phyloP scores from a whole-genome alignment of 2,113 vertebrate genomes.

The Ochotona princeps region DNA sequence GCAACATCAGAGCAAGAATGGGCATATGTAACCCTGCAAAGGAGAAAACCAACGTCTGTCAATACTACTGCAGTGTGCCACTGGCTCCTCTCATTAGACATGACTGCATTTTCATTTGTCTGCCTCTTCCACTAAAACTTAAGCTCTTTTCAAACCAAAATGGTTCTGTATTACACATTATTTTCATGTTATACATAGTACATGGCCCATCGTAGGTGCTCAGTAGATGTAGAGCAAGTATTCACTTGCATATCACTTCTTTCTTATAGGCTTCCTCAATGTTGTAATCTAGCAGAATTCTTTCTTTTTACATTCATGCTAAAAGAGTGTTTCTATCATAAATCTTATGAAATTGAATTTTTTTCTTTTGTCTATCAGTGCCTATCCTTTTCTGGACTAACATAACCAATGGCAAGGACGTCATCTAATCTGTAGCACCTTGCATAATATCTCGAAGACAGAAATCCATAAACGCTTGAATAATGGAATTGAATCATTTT shows the following conservation, averaged over 20 bases:
- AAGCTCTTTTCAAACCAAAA: not conserved
- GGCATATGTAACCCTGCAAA: not conserved
- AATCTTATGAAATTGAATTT: not conserved
- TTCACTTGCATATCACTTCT: not conserved
- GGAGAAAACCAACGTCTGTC: not conserved
- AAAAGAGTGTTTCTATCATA: not conserved
- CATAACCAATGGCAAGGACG: not conserved
- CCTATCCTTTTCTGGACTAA: not conserved
- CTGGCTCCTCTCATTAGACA: not conserved
- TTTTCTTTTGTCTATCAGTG: not conserved
- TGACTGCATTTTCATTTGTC: not conserved
- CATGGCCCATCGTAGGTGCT: not conserved
- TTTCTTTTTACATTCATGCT: not conserved
- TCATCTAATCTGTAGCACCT: not conserved
- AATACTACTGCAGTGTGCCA: too few species aligned
- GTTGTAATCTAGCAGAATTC: not conserved
- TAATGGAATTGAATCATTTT: constrained; percentile 43
- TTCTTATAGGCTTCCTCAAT: not conserved
- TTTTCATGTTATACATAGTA: not conserved
- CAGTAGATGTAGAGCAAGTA: not conserved
- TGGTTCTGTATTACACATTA: not conserved
- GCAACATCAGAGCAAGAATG: accelerated
- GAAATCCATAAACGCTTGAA: constrained; percentile 7
- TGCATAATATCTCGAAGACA: not conserved
- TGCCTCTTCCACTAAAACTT: not conserved